Evolutionary conservation across 2,888 invertebrate species (phyloP).

Genomic region (Dasypolia templi): DNA sequence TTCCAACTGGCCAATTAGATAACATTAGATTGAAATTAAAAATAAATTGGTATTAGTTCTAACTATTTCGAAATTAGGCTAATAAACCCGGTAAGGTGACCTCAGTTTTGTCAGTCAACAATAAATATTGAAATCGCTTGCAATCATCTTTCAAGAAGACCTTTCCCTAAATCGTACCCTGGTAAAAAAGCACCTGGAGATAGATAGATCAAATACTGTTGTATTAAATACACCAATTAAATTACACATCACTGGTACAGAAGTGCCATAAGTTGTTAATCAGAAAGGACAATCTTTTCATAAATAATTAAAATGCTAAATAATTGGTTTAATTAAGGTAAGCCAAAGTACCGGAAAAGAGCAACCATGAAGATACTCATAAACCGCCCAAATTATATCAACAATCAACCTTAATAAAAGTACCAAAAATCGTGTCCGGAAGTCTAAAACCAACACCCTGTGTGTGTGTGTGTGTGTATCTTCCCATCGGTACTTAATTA

Average conservation of each 20-base stretch:
- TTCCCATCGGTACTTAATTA: constrained; percentile 51
- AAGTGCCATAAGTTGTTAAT: background rate
- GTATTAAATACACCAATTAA: no score
- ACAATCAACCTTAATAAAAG: constrained; percentile 29
- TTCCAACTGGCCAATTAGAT: background rate
- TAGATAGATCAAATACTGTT: no score
- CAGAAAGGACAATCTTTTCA: background rate
- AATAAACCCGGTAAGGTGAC: background rate
- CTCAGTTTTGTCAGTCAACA: background rate
- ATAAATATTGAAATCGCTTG: background rate
- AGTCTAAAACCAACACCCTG: constrained; percentile 35
- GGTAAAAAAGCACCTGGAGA: background rate
- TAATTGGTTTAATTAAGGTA: constrained; percentile 2
- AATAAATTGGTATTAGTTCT: background rate
- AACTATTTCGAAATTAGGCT: background rate
- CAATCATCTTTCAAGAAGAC: background rate
- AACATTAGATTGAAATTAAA: background rate
- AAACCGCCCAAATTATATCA: constrained; percentile 8
- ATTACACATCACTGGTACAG: no score
- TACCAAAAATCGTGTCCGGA: constrained; percentile 52
- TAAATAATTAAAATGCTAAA: background rate
- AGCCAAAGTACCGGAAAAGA: constrained; percentile 24
- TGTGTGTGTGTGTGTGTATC: no score
- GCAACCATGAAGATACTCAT: constrained; percentile 1
- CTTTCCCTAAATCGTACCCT: no score